Base-by-base conservation (phyloP, 2,888 invertebrate genomes). In the Rhopalosiphum nymphaeae region DNA sequence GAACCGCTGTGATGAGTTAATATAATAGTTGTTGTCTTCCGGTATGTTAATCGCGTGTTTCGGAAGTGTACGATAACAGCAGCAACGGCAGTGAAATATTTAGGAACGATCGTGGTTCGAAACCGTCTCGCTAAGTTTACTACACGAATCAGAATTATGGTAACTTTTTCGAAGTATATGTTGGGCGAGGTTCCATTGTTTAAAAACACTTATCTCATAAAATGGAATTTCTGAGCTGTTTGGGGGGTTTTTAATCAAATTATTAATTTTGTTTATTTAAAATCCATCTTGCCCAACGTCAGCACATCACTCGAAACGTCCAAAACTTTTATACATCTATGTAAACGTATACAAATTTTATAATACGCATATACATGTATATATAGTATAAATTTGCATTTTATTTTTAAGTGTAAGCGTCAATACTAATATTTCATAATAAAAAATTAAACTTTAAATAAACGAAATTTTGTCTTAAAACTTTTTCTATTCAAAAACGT, bases 231-330 rank as follows among this genome's bases (percentile, higher is more conserved):
- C 49, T 21, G 13, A 67, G 36, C 36, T 25, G 61, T 49, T 87
- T 36, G 21, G 61, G 46, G 36, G 36, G 61, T 36, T 61, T 87
- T 85, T 86, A 92, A 92, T 92, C 61, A 61, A 92, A 92, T 92
- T 92, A 91, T 87, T 87, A 61, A 87, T 92, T 87, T 61, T 36
- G 61, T 87, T 92, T 67, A 61, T 67, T 92, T 87, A 42, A 87
- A 92, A 92, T 87, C 49, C 87, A 36, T 87, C 29, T 87, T 26
- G 16, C 36, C 61, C 36, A 42, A 42, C 36, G 61, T 57, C 53
- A 53, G 53, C 53, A 86, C 91, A 61, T 91, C 46, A 49, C 61
- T 86, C 57, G 25, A 46, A 46, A 57, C 57, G 85, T 57, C 91
- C 57, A 44, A 85, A 91, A 85, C 56, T 85, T 84, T 84, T 91